Percentiles rank a stretch among this genome's conserved stretches.
Conservation (phyloP, 2,888 invertebrate genomes). For the Lepidochitona cinerea region DNA sequence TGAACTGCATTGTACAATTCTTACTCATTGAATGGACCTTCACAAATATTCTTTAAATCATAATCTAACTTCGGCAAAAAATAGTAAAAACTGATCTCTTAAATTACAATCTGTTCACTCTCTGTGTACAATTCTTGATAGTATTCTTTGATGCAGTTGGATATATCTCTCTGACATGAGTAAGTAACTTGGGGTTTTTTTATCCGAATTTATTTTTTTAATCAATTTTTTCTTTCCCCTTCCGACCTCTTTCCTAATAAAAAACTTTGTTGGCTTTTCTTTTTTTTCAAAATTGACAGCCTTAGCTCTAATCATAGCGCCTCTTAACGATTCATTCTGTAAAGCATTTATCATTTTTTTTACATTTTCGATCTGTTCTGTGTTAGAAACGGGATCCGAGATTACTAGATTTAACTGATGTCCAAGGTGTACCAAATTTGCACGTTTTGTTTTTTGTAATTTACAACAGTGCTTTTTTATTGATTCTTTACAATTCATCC, state of each 20-base stretch:
- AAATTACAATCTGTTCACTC: neutral
- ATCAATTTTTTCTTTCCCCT: neutral
- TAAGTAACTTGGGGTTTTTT: neutral
- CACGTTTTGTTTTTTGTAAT: neutral
- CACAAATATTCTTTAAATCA: neutral
- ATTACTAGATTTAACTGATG: neutral
- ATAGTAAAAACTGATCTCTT: neutral
- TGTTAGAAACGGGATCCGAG: neutral
- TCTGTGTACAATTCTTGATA: neutral
- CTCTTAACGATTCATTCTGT: too few species aligned
- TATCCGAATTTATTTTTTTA: neutral
- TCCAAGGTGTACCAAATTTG: neutral
- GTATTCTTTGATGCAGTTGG: neutral
- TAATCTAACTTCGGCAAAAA: neutral
- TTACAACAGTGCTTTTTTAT: neutral
- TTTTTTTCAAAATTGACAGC: neutral
- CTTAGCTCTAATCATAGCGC: neutral
- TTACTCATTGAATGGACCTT: neutral
- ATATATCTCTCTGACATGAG: neutral
- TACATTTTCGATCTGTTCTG: neutral
- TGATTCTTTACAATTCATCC: too few species aligned
- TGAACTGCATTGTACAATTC: neutral
- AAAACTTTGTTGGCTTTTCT: neutral
- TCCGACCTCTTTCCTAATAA: neutral
- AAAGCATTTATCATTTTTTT: neutral